A percentile compares a stretch with the other conserved stretches of the same genome.
phyloP scores from a whole-genome alignment of 2,888 invertebrate genomes.

The Drosophila dives region DNA sequence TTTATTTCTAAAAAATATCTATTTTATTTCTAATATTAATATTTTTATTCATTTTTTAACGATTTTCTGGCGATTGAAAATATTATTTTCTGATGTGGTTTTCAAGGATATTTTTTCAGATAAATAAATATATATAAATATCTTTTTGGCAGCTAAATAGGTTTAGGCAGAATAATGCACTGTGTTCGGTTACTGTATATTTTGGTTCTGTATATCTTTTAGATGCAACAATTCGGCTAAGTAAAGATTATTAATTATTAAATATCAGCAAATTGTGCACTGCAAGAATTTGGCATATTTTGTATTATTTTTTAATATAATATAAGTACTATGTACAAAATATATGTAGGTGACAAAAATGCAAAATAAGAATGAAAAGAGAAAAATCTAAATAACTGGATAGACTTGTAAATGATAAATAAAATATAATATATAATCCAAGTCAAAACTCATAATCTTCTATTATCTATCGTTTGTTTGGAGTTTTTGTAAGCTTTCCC shows the following conservation, averaged over 20 bases:
- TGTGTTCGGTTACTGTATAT: not conserved
- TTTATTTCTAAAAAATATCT: no score
- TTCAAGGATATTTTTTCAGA: not conserved
- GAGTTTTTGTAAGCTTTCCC: no score
- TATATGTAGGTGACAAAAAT: not conserved
- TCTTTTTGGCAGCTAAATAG: constrained; percentile 3
- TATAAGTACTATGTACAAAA: not conserved
- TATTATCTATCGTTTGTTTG: no score
- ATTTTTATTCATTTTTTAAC: no score
- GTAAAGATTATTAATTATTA: not conserved
- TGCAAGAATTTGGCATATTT: not conserved
- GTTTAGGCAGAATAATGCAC: not conserved
- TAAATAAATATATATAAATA: not conserved
- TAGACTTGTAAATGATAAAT: not conserved
- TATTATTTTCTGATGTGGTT: not conserved
- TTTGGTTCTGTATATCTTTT: not conserved
- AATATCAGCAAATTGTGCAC: not conserved
- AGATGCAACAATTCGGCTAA: not conserved
- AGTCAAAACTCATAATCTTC: no score
- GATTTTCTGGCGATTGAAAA: no score
- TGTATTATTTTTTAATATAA: no score
- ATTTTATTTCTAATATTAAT: no score
- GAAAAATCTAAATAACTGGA: not conserved
- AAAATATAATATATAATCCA: not conserved
- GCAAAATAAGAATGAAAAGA: not conserved